These are phyloP conservation scores for Falcunculus frontatus DNA, from an alignment of 2,113 vertebrate genomes.

Conservation along the genomic window DNA sequence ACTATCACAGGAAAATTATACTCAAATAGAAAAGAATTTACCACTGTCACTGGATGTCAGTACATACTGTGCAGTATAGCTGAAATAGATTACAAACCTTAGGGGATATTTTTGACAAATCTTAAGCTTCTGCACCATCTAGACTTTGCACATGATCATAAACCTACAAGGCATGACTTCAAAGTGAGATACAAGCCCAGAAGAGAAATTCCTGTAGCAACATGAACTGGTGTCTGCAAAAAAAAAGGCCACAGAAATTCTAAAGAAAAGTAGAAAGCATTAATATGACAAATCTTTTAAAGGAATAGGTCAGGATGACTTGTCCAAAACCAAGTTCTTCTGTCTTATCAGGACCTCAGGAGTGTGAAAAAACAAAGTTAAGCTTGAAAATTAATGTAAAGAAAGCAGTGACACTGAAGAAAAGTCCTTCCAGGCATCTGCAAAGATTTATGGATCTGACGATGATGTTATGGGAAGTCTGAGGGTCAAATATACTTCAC, in stretches of 20 bases:
- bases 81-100: slow-evolving; percentile 33
- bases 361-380: background rate
- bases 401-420: background rate
- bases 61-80: background rate
- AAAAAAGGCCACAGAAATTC: background rate
- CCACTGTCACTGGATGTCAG: slow-evolving; percentile 13
- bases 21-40: slow-evolving; percentile 17
- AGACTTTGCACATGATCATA: background rate
- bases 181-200: slow-evolving; percentile 38
- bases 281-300: background rate
- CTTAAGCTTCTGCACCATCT: slow-evolving; percentile 10
- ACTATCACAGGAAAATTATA: slow-evolving; percentile 1
- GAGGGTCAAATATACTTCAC: background rate
- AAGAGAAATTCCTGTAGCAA: slow-evolving; percentile 29
- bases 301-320: background rate
- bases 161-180: slow-evolving; percentile 30
- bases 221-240: background rate
- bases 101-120: slow-evolving; percentile 40
- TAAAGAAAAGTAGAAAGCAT: background rate
- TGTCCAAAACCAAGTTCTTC: background rate
- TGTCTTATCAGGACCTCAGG: background rate
- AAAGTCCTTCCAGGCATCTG: background rate
- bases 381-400: background rate
- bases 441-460: background rate
- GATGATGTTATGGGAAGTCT: background rate